A percentile compares a stretch with the other conserved stretches of the same genome.
phyloP scores from a whole-genome alignment of 2,888 invertebrate genomes.

The Tuta absoluta region DNA sequence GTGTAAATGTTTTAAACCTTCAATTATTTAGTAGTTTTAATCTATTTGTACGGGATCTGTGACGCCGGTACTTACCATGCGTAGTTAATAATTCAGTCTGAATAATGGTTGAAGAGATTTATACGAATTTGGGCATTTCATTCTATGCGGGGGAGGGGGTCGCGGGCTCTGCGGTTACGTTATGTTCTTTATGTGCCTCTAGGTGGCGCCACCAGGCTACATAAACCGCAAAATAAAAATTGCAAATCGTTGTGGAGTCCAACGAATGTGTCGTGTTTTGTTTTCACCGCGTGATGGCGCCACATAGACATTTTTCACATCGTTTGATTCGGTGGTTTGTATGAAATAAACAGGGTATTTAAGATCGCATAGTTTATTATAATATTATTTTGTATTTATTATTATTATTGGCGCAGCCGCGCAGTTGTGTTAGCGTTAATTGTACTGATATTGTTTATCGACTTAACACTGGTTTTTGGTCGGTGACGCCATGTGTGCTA shows the following conservation, averaged over 20 bases:
- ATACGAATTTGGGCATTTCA: not conserved
- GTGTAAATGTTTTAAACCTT: slow-evolving; percentile 3
- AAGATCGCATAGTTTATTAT: slow-evolving; percentile 78
- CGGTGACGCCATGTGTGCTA: slow-evolving; percentile 12
- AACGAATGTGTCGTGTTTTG: not conserved
- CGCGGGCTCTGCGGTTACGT: slow-evolving; percentile 20
- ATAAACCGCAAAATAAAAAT: not conserved
- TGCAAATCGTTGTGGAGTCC: too few species aligned
- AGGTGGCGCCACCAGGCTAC: slow-evolving; percentile 18
- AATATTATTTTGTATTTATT: slow-evolving; percentile 76
- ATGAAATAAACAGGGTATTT: slow-evolving; percentile 81
- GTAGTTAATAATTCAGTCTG: not conserved
- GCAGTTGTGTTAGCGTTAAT: slow-evolving; percentile 55
- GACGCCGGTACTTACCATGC: not conserved
- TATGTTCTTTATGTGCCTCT: slow-evolving; percentile 18
- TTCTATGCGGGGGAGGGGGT: slow-evolving; percentile 9
- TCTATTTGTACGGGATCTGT: not conserved
- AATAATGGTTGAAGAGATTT: slow-evolving; percentile 8
- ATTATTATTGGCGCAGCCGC: slow-evolving; percentile 55
- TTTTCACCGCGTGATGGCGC: slow-evolving; percentile 17
- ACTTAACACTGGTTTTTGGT: slow-evolving; percentile 22
- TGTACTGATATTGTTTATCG: slow-evolving; percentile 48
- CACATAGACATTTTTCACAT: slow-evolving; percentile 28
- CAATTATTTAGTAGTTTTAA: slow-evolving; percentile 7
- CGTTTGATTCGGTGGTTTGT: slow-evolving; percentile 44